Evolutionary conservation across 2,797 vertebrate genomes (phyloP), one percentile per base, ranked within the genome.

Genomic region (Danionella dracula): DNA sequence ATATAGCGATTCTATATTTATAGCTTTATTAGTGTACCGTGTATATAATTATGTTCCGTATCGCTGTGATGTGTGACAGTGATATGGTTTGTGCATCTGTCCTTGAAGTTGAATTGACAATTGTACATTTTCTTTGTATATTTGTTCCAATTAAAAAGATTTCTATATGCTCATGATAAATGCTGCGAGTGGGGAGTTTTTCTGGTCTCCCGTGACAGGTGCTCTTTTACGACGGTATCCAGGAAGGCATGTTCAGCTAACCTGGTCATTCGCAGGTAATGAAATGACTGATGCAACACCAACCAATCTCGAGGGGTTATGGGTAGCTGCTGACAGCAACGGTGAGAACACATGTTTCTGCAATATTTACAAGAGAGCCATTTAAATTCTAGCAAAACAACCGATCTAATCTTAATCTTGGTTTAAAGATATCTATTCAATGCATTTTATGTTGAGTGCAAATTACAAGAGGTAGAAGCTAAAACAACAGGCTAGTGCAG

Each of bases 21-120:
- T 72, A 77, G 12, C 62, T 65, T 44, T 55, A 65, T 45, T 55
- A 65, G 71, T 66, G 56, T 60, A 58, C 59, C 57, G 61, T 73
- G 71, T 68, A 72, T 40, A 68, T 72, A 70, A 56, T 27, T 68
- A 57, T 56, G 23, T 15, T 17, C 40, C 1, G 54, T 72, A 81
- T 84, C 83, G 84, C 87, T 88, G 88, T 90, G 89, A 62, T 51
- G 85, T 90, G 88, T 87, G 85, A 88, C 88, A 88, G 87, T 90
- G 85, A 88, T 86, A 86, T 55, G 48, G 81, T 81, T 81, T 79
- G 86, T 90, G 87, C 87, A 90, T 88, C 88, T 83, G 85, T 84
- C 82, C 89, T 37, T 49, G 88, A 90, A 87, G 89, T 87, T 55
- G 41, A 53, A 42, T 32, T 34, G n/a, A 37, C 17, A 42, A 35